These are phyloP conservation scores for Cylindroiulus punctatus DNA, from an alignment of 2,888 invertebrate species.

Conservation along the genomic window DNA sequence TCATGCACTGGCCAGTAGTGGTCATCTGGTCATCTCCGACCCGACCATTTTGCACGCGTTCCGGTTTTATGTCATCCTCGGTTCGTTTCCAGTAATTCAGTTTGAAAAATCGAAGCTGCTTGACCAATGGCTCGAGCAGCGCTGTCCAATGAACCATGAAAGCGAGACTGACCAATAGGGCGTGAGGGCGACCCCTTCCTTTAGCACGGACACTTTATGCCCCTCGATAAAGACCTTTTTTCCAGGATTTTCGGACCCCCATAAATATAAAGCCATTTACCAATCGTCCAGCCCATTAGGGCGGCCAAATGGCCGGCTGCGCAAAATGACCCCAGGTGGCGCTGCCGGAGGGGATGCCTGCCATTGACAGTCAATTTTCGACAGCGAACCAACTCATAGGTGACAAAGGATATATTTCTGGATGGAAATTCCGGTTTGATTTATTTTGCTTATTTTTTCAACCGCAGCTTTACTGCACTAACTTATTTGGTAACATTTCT, in stretches of 20 bases:
- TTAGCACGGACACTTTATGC: background rate
- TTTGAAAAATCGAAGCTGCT: background rate
- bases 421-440: too few species aligned
- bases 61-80: background rate
- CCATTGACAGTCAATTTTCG: too few species aligned
- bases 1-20: background rate
- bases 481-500: too few species aligned
- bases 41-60: background rate
- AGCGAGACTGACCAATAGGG: constrained; percentile 1
- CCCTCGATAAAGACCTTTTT: background rate
- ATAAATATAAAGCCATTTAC: constrained; percentile 1
- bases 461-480: too few species aligned
- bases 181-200: background rate
- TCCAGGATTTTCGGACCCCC: background rate
- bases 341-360: background rate
- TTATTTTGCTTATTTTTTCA: too few species aligned
- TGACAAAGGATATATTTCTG: too few species aligned
- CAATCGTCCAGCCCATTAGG: background rate
- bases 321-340: background rate
- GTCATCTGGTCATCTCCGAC: background rate
- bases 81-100: background rate
- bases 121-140: background rate
- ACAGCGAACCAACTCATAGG: too few species aligned
- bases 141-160: background rate
- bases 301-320: background rate